These are phyloP conservation scores for Etheostoma perlongum DNA, from an alignment of 2,797 vertebrate genomes.

Conservation along the genomic window DNA sequence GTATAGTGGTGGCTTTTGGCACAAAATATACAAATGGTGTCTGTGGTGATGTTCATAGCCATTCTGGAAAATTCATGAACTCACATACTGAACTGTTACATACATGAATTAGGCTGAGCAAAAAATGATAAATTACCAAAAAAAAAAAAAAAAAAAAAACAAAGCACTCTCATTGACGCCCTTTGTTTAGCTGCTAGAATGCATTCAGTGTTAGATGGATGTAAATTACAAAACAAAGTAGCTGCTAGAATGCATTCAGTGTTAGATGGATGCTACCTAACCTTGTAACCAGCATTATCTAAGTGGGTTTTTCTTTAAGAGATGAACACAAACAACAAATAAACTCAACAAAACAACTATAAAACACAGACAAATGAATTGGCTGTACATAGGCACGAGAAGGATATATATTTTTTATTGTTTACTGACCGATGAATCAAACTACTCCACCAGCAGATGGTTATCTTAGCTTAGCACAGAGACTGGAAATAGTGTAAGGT, in stretches of 20 bases:
- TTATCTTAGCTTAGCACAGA: too few relatives aligned
- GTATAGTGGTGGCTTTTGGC: background rate
- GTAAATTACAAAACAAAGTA: background rate
- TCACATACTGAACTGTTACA: background rate
- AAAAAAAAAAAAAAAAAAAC: too few relatives aligned
- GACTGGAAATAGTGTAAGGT: too few relatives aligned
- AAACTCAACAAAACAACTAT: too few relatives aligned
- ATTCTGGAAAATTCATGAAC: background rate
- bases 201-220: too few relatives aligned
- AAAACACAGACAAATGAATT: background rate
- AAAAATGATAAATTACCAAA: too few relatives aligned
- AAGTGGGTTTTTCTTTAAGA: background rate
- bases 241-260: background rate
- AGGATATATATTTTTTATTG: background rate
- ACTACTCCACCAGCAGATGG: background rate
- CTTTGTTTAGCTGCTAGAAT: too few relatives aligned
- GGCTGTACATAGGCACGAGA: background rate
- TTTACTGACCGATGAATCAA: background rate
- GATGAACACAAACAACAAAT: too few relatives aligned
- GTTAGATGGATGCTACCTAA: background rate
- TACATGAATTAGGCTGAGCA: background rate
- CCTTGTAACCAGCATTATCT: background rate
- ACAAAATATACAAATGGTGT: background rate
- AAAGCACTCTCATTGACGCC: too few relatives aligned
- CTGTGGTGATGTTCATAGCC: background rate